Evolutionary conservation across 2,113 vertebrate species (phyloP).

Genomic region (Hepsetus odoe): DNA sequence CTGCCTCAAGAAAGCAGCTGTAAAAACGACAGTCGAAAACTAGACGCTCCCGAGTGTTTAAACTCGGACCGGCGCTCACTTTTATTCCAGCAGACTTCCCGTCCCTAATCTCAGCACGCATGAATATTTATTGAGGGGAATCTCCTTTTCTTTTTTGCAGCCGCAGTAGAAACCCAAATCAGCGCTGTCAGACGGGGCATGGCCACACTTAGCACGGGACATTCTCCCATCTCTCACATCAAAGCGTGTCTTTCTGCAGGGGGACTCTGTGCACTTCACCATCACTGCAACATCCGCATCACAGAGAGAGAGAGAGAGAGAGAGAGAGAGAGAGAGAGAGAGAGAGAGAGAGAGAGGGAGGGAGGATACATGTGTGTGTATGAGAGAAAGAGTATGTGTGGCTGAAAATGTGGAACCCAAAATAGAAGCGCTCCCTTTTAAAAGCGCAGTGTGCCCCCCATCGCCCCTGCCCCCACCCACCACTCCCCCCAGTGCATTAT

Average conservation of each 20-base stretch:
- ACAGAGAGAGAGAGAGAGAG: not conserved
- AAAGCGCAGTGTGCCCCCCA: conserved; percentile 45
- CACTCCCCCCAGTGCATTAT: conserved; percentile 56
- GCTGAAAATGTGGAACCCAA: conserved; percentile 47
- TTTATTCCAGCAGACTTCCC: not conserved
- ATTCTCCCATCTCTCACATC: not conserved
- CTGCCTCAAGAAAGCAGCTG: too few species aligned
- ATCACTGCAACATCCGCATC: not conserved
- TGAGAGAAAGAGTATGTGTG: not conserved
- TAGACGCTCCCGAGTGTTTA: too few species aligned
- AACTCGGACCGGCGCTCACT: too few species aligned
- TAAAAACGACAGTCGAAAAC: too few species aligned
- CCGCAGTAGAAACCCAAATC: not conserved
- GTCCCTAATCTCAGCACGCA: not conserved
- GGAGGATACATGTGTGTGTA: conserved; percentile 13
- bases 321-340: not conserved
- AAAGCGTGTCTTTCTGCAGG: conserved; percentile 4
- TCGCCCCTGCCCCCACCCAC: not conserved
- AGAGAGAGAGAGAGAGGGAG: not conserved
- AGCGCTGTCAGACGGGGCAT: not conserved
- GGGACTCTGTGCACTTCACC: not conserved
- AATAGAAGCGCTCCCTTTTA: conserved; percentile 58
- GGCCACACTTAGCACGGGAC: not conserved
- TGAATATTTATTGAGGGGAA: not conserved
- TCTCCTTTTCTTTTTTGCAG: not conserved